Evolutionary conservation across 2,888 invertebrate species (phyloP), one percentile per base, ranked within the genome.

Genomic region (Drosophila mayaguana): DNA sequence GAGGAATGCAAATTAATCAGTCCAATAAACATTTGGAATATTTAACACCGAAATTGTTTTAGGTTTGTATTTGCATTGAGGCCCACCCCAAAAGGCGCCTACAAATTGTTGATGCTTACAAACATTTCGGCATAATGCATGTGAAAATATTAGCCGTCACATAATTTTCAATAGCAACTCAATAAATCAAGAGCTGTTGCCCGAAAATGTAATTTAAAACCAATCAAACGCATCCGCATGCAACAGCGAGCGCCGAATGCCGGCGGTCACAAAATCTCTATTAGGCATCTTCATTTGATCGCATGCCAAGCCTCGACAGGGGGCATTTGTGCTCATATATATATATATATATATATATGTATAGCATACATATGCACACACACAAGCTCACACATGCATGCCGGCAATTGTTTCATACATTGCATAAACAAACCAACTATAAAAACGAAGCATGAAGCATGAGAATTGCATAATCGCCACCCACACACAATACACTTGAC

Each of bases 161-260:
- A 56, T 56, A 43, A 67, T 59, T 56, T 68, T 28, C 50, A 46
- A 68, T 65, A 62, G 54, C 50, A 69, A 59, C 51, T 59, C 59
- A 66, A 63, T 75, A 59, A 80, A 72, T 75, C 69, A 62, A 57
- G 28, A 54, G 46, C 66, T 64, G 22, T 14, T 63, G 53, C 2
- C 61, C 51, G 40, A 54, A 74, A 79, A 85, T 85, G 70, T 77
- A 82, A 85, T 83, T 77, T 77, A 80, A 85, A 82, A 70, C 66
- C 88, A 85, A 80, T 83, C 83, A 85, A 85, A 74, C 42, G 83
- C 88, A 83, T 71, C 66, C 75, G 63, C 67, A 81, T 83, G 80
- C 82, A 79, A 81, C 73, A 78, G 28, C 54, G 71, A 60, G 50
- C 64, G 55, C 57, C 66, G 69, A 75, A 63, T 74, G 79, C 76